Conservation (phyloP, 2,113 vertebrate species). For the Scytalopus superciliaris region DNA sequence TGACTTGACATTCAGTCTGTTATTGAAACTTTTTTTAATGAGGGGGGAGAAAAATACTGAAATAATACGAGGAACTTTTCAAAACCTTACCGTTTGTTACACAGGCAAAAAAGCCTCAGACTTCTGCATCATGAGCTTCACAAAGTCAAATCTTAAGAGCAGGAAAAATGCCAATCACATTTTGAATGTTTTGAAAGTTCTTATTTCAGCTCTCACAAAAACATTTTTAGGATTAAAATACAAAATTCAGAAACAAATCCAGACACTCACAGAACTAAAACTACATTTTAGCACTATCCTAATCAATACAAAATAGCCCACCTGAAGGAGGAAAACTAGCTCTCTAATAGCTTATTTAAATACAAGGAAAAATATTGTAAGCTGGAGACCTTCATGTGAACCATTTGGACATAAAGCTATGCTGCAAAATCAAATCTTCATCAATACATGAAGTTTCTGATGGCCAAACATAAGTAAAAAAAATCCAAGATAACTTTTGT, state of each 20-base stretch:
- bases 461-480: not conserved
- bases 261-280: not conserved
- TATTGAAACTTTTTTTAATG: not conserved
- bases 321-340: not conserved
- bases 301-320: not conserved
- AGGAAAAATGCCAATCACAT: not conserved
- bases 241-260: not conserved
- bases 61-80: not conserved
- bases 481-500: not conserved
- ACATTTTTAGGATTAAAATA: not conserved
- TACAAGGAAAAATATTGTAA: rapidly evolving
- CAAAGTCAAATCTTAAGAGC: not conserved
- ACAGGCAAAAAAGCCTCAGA: not conserved
- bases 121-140: not conserved
- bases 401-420: not conserved
- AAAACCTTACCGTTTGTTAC: not conserved
- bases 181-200: not conserved
- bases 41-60: not conserved
- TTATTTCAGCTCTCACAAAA: not conserved
- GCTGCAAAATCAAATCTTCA: not conserved
- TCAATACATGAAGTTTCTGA: not conserved
- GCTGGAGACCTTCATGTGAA: not conserved
- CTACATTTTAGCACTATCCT: not conserved
- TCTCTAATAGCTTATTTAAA: not conserved
- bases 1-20: not conserved